phyloP scores from a whole-genome alignment of 1,140 invertebrate genomes.

The Plodia interpunctella region DNA sequence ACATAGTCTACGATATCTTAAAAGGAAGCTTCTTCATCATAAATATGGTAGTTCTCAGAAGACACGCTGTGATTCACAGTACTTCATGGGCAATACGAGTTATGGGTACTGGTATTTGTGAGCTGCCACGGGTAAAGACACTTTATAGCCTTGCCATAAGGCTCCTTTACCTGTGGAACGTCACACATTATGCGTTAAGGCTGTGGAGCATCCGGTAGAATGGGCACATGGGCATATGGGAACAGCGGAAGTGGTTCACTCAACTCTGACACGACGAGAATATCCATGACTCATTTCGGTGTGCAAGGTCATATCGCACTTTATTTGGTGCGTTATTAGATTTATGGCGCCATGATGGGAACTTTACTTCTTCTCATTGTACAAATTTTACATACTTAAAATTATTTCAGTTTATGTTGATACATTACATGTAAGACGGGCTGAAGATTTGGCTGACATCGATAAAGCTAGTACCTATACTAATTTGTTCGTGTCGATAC shows the following conservation, averaged over 20 bases:
- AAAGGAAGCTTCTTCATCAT: not conserved
- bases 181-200: slow-evolving; percentile 23
- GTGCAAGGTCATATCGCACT: not conserved
- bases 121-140: no score
- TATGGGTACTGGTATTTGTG: slow-evolving; percentile 32
- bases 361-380: no score
- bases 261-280: slow-evolving; percentile 39
- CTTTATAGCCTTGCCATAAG: no score
- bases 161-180: no score
- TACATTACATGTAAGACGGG: no score
- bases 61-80: slow-evolving; percentile 9
- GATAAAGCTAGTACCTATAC: no score
- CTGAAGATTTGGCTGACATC: no score
- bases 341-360: no score
- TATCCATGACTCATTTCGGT: slow-evolving; percentile 35
- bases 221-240: slow-evolving; percentile 33
- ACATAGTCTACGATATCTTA: not conserved
- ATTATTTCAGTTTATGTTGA: no score
- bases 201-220: slow-evolving; percentile 38
- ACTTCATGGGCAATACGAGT: slow-evolving; percentile 30
- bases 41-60: not conserved
- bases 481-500: no score
- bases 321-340: no score
- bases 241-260: slow-evolving; percentile 52
- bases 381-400: no score